Percentiles rank a stretch among this genome's conserved stretches.
Conservation (phyloP, 2,888 invertebrate genomes). For the Actias luna region DNA sequence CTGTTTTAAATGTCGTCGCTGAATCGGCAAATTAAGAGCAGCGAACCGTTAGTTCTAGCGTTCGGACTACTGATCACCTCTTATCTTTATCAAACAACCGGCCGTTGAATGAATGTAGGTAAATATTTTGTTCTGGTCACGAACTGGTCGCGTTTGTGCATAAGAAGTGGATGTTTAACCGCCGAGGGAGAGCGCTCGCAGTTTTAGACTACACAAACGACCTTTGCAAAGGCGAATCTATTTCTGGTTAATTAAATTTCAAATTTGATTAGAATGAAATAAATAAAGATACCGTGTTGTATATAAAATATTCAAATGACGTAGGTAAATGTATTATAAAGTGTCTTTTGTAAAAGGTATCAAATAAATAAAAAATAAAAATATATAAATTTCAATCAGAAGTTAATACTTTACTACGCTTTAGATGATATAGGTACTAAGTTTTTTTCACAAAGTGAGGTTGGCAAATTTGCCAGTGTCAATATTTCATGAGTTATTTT, state of each 20-base stretch:
- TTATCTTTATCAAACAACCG: slow-evolving; percentile 53
- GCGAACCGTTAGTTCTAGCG: slow-evolving; percentile 49
- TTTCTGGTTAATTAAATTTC: neutral
- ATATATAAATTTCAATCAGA: no score
- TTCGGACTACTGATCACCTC: slow-evolving; percentile 49
- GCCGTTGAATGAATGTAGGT: slow-evolving; percentile 34
- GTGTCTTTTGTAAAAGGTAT: no score
- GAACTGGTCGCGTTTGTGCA: slow-evolving; percentile 58
- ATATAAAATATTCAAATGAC: no score
- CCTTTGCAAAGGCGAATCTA: neutral
- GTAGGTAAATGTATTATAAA: no score
- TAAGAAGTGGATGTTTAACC: slow-evolving; percentile 40
- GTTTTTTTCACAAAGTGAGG: neutral
- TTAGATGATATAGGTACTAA: no score
- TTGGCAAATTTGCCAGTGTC: neutral
- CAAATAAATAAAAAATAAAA: no score
- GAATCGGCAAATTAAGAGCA: slow-evolving; percentile 54
- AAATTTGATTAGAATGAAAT: neutral
- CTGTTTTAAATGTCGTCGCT: slow-evolving; percentile 29
- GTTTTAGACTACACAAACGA: neutral
- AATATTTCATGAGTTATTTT: neutral
- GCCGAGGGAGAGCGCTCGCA: neutral
- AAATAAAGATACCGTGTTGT: no score
- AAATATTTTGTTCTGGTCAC: slow-evolving; percentile 61
- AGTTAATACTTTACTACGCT: no score